Base-by-base conservation (phyloP, 2,888 invertebrate species). In the Morinoia aosen region DNA sequence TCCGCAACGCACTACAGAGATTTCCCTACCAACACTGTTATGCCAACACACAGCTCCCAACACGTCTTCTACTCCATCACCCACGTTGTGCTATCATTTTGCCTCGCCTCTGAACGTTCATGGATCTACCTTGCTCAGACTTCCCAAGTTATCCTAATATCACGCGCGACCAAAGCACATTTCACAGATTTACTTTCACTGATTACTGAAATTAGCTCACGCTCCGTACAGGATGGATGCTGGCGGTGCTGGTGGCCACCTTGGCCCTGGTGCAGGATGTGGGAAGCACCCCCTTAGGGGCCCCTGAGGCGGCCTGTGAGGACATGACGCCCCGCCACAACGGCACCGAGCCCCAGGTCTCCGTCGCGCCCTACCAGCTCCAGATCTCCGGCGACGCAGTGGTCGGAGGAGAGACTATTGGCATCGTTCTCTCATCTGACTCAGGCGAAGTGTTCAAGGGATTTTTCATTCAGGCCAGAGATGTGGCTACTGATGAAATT, bases 381-480 rank as follows among this genome's bases (percentile, higher is more conserved):
- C 57, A 48, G n/a, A 33, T 58, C 3, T 91, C 91, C 58, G 64
- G 25, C 10, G 19, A 16, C 12, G 91, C 56, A 40, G 56, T 95
- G 58, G 48, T n/a, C 33, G 58, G 57, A 10, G 95, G 95, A 25
- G 57, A 58, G 12, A n/a, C 90, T 88, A 10, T 76, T 2, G 48
- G 57, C 61, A 57, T 61, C 14, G 25, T 93, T 76, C 76, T 61
- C 57, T 40, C 58, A 12, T 76, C 76, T 39, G 76, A 25, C 39
- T 95, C 64, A 25, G 76, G 76, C 2, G 7, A 76, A 76, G 25
- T 25, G 10, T 96, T 96, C 88, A 95, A 96, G 58, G 96, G 96
- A 11, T 96, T 96, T 88, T 91, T 96, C 91, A 58, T 96, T 61
- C 95, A 95, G 58, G 96, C 96, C 8, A 58, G 96, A 11, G 64